Percentiles rank a stretch among this genome's conserved stretches.
Conservation (phyloP, 2,113 vertebrate species). For the Mastomys coucha region DNA sequence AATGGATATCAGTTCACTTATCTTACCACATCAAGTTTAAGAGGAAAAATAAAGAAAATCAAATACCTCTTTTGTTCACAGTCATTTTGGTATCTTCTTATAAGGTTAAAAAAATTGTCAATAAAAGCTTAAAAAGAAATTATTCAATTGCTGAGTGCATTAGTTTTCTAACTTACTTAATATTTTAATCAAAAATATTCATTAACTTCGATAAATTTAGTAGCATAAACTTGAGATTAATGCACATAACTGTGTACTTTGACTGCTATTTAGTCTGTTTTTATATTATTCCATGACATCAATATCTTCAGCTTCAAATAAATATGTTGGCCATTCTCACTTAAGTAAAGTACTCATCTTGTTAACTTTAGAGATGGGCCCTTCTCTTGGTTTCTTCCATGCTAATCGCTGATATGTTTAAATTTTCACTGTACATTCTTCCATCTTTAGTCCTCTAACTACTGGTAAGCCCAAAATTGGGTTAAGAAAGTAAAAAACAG, state of each 20-base stretch:
- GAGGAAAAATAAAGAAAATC: neutral
- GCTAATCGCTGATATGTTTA: neutral
- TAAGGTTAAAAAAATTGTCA: neutral
- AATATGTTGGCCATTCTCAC: neutral
- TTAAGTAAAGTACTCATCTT: neutral
- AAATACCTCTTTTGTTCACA: neutral
- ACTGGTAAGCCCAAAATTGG: neutral
- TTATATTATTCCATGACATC: neutral
- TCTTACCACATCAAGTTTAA: neutral
- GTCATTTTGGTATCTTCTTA: neutral
- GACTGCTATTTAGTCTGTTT: neutral
- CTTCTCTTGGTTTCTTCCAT: neutral
- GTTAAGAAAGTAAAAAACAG: neutral
- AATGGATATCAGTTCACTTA: neutral
- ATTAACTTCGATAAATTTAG: neutral
- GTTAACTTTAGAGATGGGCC: neutral
- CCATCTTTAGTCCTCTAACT: neutral
- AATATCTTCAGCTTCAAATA: neutral
- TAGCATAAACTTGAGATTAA: neutral
- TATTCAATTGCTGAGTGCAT: neutral
- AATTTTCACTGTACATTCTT: neutral
- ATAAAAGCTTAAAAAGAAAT: neutral
- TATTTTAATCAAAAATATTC: neutral
- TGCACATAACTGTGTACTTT: neutral
- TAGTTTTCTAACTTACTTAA: neutral